Evolutionary conservation across 2,888 invertebrate species (phyloP), one percentile per base, ranked within the genome.

Genomic region (Coecobrya sp.): DNA sequence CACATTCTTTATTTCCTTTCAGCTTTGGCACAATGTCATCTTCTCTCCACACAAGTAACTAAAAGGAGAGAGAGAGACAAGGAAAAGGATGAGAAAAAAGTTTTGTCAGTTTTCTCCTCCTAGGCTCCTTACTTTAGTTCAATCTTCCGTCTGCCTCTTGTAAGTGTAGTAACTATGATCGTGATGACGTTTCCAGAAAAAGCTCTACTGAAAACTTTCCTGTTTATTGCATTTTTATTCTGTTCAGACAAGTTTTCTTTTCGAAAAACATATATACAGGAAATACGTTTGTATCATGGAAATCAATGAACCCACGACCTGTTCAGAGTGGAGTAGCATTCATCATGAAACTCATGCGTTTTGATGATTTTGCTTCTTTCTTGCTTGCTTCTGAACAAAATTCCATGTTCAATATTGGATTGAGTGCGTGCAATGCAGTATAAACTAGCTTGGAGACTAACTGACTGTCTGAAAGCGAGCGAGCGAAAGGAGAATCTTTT

Each of bases 41-140:
- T 4, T 27, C 25, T 2, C 65, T 27, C 3, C 27, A 13, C 16
- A 27, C 36, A 49, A 49, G 27, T 27, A 36, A 13, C 59, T 59
- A 5, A 68, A 68, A 30, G 2, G 16, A 13, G 13, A 68, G 68
- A 62, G 59, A 25, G 68, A 22, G 36, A 68, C 68, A 68, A 11
- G 68, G 36, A 68, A 68, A 36, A n/a, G 68, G 68, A 68, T 11
- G 68, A 36, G 22, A 65, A 65, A n/a, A 27, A 65, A 65, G 11
- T 65, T 65, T 25, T 65, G 19, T n/a, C 25, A 68, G 68, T 30
- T 68, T 68, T 30, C 13, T 59, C 19, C 59, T 59, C 59, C 13
- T 13, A 2, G 0, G 59, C n/a, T n/a, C n/a, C n/a, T n/a, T n/a
- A n/a, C n/a, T n/a, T n/a, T 22, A 49, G 1, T n/a, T n/a, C 11